Conservation (phyloP, 1,140 invertebrate genomes). For the Charaxes varanes region DNA sequence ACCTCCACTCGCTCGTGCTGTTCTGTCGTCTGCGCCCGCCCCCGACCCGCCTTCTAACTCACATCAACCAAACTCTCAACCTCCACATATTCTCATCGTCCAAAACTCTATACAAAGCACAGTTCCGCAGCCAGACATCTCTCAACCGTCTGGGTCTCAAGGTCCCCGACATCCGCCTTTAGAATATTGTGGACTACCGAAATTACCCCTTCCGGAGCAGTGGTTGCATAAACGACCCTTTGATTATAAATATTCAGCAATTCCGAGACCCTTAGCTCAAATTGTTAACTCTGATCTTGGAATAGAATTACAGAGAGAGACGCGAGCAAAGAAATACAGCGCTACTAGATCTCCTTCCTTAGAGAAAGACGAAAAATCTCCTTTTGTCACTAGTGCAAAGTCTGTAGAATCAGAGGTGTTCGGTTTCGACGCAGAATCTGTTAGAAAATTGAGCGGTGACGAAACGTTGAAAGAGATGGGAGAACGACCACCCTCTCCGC, state of each 20-base stretch:
- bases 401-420: slow-evolving; percentile 47
- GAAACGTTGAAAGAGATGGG: slow-evolving; percentile 30
- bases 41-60: slow-evolving; percentile 28
- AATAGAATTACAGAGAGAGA: slow-evolving; percentile 41
- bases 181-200: slow-evolving; percentile 41
- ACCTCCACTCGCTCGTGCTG: slow-evolving; percentile 20
- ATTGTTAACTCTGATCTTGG: slow-evolving; percentile 47
- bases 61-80: slow-evolving; percentile 14
- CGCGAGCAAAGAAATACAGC: slow-evolving; percentile 59
- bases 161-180: slow-evolving; percentile 17
- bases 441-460: slow-evolving; percentile 40
- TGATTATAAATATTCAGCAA: slow-evolving; percentile 50
- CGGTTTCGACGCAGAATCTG: slow-evolving; percentile 46
- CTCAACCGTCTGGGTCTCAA: slow-evolving; percentile 26
- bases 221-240: slow-evolving; percentile 53
- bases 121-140: slow-evolving; percentile 21
- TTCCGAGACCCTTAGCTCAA: slow-evolving; percentile 49
- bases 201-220: slow-evolving; percentile 53
- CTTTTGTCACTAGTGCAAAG: slow-evolving; percentile 48
- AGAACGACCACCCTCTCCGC: slow-evolving; percentile 28
- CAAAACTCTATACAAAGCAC: slow-evolving; percentile 35
- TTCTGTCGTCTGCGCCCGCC: slow-evolving; percentile 22
- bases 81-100: slow-evolving; percentile 48
- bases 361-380: slow-evolving; percentile 69
- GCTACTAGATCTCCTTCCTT: slow-evolving; percentile 66